These are phyloP conservation scores for Argyresthia goedartella DNA, from an alignment of 2,888 invertebrate species.

Conservation along the genomic window DNA sequence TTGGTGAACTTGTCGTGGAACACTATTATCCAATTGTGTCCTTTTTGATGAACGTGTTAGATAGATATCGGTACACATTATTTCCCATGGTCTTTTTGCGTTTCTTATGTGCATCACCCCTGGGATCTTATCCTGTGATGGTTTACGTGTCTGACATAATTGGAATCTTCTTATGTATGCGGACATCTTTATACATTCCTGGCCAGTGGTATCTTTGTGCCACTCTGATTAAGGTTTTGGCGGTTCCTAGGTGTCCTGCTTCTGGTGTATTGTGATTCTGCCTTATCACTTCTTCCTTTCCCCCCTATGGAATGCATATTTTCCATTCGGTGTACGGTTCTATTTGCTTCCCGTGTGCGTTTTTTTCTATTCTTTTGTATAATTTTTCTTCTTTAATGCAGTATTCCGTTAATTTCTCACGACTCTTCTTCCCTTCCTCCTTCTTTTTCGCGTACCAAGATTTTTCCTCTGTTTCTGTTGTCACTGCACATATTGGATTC, in stretches of 20 bases:
- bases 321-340: not conserved
- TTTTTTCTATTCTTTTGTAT: not conserved
- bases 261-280: constrained; percentile 3
- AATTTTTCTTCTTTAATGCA: not conserved
- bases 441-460: too few relatives aligned
- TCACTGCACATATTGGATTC: too few relatives aligned
- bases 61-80: constrained; percentile 20
- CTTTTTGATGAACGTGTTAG: constrained; percentile 18
- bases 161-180: not conserved
- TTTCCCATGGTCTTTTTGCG: constrained; percentile 17
- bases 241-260: constrained; percentile 19
- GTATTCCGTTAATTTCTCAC: too few relatives aligned
- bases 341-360: not conserved
- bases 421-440: too few relatives aligned
- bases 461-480: too few relatives aligned
- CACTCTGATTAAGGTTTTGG: constrained; percentile 17
- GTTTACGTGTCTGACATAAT: not conserved
- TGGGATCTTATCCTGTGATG: not conserved
- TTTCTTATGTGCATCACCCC: not conserved
- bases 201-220: constrained; percentile 20
- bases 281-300: not conserved
- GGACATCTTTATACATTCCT: constrained; percentile 15
- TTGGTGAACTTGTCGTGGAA: too few relatives aligned
- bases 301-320: not conserved
- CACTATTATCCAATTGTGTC: constrained; percentile 17